phyloP scores from a whole-genome alignment of 1,140 invertebrate genomes.

The Tetraneura akinire region DNA sequence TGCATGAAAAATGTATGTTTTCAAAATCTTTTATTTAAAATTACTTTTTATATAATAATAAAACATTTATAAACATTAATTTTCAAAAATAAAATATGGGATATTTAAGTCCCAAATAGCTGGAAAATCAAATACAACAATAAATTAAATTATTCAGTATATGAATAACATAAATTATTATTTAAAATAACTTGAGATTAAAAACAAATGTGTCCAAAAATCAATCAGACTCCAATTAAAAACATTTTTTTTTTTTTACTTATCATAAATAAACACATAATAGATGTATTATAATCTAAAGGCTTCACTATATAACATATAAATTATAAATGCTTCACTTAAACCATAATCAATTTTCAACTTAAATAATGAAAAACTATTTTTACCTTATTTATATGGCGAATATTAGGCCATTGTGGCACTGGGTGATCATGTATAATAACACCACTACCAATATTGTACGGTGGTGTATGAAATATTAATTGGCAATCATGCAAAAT shows the following conservation, averaged over 20 bases:
- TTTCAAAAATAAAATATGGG: slow-evolving; percentile 2
- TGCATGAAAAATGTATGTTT: too few relatives aligned
- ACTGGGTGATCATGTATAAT: slow-evolving; percentile 68
- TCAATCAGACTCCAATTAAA: too few relatives aligned
- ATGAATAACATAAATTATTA: too few relatives aligned
- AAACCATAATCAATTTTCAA: background rate
- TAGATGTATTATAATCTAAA: background rate
- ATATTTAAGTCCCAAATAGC: slow-evolving; percentile 37
- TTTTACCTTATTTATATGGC: slow-evolving; percentile 42
- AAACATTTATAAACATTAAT: background rate
- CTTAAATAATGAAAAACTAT: background rate
- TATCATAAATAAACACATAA: too few relatives aligned
- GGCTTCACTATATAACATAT: background rate
- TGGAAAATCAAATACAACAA: too few relatives aligned
- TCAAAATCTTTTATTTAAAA: background rate
- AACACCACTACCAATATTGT: slow-evolving; percentile 73
- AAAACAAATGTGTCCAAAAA: too few relatives aligned
- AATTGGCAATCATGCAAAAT: slow-evolving; percentile 83
- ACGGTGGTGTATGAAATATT: slow-evolving; percentile 88
- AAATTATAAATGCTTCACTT: background rate
- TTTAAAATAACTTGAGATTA: too few relatives aligned
- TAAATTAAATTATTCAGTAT: too few relatives aligned
- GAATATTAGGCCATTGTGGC: slow-evolving; percentile 41
- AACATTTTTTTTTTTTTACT: slow-evolving; percentile 13
- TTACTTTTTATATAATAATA: background rate